These are phyloP conservation scores for Tinamus guttatus DNA, from an alignment of 2,113 vertebrate genomes.

Conservation along the genomic window DNA sequence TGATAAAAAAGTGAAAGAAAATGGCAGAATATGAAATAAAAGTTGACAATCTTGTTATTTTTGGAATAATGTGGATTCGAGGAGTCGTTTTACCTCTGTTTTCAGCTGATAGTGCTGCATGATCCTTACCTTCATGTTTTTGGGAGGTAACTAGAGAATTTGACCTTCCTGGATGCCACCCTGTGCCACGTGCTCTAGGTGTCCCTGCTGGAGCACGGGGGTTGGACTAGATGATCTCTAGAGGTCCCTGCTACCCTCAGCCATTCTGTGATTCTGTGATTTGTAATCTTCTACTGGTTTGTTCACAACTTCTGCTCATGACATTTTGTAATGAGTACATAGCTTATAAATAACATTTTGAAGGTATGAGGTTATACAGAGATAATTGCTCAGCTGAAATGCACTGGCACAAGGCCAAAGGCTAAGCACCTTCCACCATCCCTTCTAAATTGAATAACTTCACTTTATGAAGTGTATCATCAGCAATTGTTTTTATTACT, in stretches of 20 bases:
- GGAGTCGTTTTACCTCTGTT: background rate
- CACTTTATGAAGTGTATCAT: constrained; percentile 39
- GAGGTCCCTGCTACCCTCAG: too few species aligned
- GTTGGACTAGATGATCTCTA: too few species aligned
- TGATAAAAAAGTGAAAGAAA: background rate
- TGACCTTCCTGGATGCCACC: too few species aligned
- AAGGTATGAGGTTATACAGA: constrained; percentile 29
- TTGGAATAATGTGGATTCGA: background rate
- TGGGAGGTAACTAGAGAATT: background rate
- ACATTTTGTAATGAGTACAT: constrained; percentile 20
- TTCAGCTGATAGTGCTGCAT: background rate
- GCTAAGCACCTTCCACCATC: constrained; percentile 25
- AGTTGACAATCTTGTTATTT: background rate
- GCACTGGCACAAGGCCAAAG: constrained; percentile 37
- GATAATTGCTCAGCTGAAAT: constrained; percentile 59
- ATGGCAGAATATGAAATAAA: background rate
- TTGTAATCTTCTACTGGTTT: background rate
- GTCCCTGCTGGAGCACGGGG: too few species aligned
- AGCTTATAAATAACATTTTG: constrained; percentile 47
- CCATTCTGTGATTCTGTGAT: background rate
- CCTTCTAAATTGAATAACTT: constrained; percentile 43
- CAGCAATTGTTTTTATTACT: constrained; percentile 47
- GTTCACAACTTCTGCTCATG: background rate
- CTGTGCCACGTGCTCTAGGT: too few species aligned
- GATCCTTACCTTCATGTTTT: background rate